Base-by-base conservation (phyloP, 1,140 invertebrate genomes). In the Diachasma alloeum region DNA sequence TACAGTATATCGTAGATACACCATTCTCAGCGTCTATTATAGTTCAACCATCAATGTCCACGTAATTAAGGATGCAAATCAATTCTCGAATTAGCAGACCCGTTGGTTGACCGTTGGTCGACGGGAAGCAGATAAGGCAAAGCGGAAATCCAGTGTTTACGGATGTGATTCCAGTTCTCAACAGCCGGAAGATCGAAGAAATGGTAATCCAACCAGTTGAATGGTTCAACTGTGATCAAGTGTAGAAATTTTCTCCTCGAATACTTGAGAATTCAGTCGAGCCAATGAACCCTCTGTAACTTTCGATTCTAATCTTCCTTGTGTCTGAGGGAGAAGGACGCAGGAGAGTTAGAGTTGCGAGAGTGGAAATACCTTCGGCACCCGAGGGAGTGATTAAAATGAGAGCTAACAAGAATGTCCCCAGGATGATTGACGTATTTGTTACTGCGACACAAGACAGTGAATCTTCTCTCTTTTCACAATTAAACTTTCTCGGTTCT, bases 271-370 rank as follows among this genome's bases (percentile, higher is more conserved):
- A 68, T 31, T 68, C 66, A 68, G 6, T 68, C 0, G 31, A 68
- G 31, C 36, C 66, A 68, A 68, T 68, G 31, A 68, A 68, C 36
- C 31, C 15, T 31, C 31, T 1, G 26, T 10, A 68, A 42, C 66
- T 68, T 68, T 68, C 66, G 36, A 68, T 68, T 68, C 36, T 37
- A 37, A 68, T 68, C 36, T 39, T 63, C 59, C 22, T 59, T 59
- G 53, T 63, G 59, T 24, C 24, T 26, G 19, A 13, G 24, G 22
- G 24, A 11, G 9, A 26, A 17, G 53, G 19, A 22, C 3, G n/a
- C 8, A 22, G 53, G 53, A 22, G 44, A 46, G 44, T 46, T 46
- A 9, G 44, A 46, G n/a, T 46, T 46, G 44, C 44, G 9, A 46
- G 44, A 46, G 2, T 31, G 6, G 44, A 46, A 46, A 46, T 46